Conservation (phyloP, 2,888 invertebrate species). For the Pyrrhia umbra region DNA sequence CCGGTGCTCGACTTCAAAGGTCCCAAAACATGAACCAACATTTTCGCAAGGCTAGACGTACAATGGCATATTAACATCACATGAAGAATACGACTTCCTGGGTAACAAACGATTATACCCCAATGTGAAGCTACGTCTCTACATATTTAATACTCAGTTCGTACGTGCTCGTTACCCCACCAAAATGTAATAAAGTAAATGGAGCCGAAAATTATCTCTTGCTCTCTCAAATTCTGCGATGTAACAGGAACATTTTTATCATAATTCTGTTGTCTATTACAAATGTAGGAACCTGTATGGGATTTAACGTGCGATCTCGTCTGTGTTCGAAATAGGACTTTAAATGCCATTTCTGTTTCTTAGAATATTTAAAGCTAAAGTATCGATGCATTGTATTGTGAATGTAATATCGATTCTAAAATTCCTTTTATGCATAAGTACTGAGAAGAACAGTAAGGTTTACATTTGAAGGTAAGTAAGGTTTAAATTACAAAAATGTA, state of each 20-base stretch:
- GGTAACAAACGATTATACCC: slow-evolving; percentile 53
- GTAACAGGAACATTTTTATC: slow-evolving; percentile 68
- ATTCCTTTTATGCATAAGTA: background rate
- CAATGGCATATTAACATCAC: slow-evolving; percentile 26
- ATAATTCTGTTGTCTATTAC: slow-evolving; percentile 59
- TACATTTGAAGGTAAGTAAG: too few relatives aligned
- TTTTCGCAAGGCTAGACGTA: background rate
- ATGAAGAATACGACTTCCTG: slow-evolving; percentile 31
- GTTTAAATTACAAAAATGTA: too few relatives aligned
- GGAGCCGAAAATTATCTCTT: slow-evolving; percentile 78
- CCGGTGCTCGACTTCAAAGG: background rate
- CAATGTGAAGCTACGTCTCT: slow-evolving; percentile 35
- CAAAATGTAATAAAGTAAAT: slow-evolving; percentile 80
- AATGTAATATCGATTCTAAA: background rate
- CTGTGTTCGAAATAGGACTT: slow-evolving; percentile 8
- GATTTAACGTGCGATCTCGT: slow-evolving; percentile 34
- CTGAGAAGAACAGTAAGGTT: background rate
- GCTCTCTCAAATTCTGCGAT: slow-evolving; percentile 68
- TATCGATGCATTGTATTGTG: slow-evolving; percentile 5
- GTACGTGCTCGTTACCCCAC: slow-evolving; percentile 68
- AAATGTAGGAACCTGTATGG: slow-evolving; percentile 24
- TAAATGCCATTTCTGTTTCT: slow-evolving; percentile 2
- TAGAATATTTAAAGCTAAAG: slow-evolving; percentile 12
- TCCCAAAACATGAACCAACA: background rate
- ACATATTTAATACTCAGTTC: slow-evolving; percentile 57